These are phyloP conservation scores for Chloromyia formosa DNA, from an alignment of 2,888 invertebrate genomes.

Conservation along the genomic window DNA sequence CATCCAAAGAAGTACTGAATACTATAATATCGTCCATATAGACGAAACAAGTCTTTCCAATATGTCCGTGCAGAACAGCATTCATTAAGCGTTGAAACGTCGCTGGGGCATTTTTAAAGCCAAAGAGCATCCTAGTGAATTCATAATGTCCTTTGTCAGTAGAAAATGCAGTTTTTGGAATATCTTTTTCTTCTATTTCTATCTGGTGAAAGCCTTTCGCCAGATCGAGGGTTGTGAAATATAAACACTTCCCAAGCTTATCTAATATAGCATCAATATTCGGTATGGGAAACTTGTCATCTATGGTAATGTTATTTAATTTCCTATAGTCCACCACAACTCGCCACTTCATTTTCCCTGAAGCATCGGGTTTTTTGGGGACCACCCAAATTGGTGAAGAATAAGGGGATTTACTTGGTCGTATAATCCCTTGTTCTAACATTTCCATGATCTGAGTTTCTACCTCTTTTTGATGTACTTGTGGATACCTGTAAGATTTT, in stretches of 20 bases:
- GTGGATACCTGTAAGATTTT: constrained; percentile 36
- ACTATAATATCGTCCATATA: constrained; percentile 49
- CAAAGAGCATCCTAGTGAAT: constrained; percentile 57
- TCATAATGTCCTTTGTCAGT: constrained; percentile 52
- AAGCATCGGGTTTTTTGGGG: constrained; percentile 51
- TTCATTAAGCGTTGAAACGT: constrained; percentile 51
- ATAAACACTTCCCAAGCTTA: constrained; percentile 13
- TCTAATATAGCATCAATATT: constrained; percentile 9
- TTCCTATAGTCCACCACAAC: not conserved
- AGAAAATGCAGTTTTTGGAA: constrained; percentile 55
- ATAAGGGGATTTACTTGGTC: constrained; percentile 51
- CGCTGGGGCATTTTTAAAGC: constrained; percentile 59
- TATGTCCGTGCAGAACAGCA: constrained; percentile 50
- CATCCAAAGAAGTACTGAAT: constrained; percentile 50
- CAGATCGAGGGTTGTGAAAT: constrained; percentile 21
- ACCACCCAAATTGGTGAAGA: constrained; percentile 52
- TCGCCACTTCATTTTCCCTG: constrained; percentile 21
- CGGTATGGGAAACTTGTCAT: constrained; percentile 32
- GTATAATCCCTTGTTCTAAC: constrained; percentile 51
- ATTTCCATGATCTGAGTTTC: constrained; percentile 50
- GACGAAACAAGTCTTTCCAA: constrained; percentile 43
- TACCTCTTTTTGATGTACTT: constrained; percentile 39
- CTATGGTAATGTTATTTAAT: constrained; percentile 4
- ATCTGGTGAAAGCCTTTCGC: constrained; percentile 40
- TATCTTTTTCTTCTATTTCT: constrained; percentile 42